phyloP scores from a whole-genome alignment of 2,888 invertebrate species.

The Malthinus flaveolus region DNA sequence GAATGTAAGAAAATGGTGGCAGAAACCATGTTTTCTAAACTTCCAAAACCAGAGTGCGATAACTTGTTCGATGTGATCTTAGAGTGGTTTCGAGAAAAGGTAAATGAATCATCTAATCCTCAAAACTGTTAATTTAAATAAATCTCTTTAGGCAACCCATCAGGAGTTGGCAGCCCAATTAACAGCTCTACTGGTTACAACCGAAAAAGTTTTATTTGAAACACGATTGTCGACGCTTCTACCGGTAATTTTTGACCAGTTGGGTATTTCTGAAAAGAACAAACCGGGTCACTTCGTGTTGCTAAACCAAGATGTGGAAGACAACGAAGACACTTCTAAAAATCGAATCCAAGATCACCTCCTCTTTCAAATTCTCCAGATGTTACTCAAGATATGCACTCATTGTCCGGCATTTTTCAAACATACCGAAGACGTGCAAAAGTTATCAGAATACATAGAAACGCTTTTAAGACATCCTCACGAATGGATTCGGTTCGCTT shows the following conservation, averaged over 20 bases:
- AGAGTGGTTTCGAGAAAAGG: constrained; percentile 70
- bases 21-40: constrained; percentile 66
- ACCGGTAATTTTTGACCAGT: constrained; percentile 57
- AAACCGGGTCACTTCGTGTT: constrained; percentile 64
- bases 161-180: constrained; percentile 78
- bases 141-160: constrained; percentile 60
- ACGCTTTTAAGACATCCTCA: constrained; percentile 79
- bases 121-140: too few relatives aligned
- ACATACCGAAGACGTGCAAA: constrained; percentile 59
- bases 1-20: constrained; percentile 76
- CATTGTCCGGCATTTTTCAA: constrained; percentile 65
- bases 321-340: constrained; percentile 56
- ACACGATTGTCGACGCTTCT: constrained; percentile 64
- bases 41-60: constrained; percentile 62
- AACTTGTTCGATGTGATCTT: constrained; percentile 72
- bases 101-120: constrained; percentile 38
- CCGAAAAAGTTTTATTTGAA: constrained; percentile 74
- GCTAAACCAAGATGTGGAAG: constrained; percentile 52
- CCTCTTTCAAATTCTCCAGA: constrained; percentile 72
- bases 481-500: constrained; percentile 80
- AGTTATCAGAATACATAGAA: constrained; percentile 69
- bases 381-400: constrained; percentile 69
- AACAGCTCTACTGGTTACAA: constrained; percentile 76
- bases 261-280: constrained; percentile 40
- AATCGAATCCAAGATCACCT: constrained; percentile 73